Conservation (phyloP, 2,113 vertebrate species). For the Spilogale gracilis region DNA sequence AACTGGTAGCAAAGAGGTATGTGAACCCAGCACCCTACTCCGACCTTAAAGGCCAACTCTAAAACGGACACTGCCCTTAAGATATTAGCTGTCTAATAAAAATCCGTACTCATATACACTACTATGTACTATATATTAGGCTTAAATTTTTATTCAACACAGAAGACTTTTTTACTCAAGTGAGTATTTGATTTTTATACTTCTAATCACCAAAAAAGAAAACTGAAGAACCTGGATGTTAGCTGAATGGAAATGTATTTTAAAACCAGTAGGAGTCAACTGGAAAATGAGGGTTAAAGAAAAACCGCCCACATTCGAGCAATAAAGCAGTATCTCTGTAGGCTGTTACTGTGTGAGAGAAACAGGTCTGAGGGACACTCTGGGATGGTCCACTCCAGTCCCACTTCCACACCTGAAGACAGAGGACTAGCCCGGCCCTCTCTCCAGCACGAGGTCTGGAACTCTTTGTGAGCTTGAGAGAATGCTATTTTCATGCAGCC, state of each 20-base stretch:
- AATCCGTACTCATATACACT: not conserved
- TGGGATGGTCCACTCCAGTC: not conserved
- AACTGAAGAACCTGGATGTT: not conserved
- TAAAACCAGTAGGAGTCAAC: not conserved
- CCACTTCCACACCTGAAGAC: not conserved
- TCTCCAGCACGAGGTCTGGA: not conserved
- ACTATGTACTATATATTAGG: not conserved
- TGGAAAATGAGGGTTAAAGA: not conserved
- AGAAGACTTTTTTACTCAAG: not conserved
- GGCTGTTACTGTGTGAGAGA: too few relatives aligned
- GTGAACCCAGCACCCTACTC: not conserved
- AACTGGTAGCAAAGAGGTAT: too few relatives aligned
- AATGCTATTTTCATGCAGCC: not conserved
- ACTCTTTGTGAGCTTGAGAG: not conserved
- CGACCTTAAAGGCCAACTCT: not conserved
- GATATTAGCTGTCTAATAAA: not conserved
- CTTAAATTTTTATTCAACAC: not conserved
- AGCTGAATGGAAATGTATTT: not conserved
- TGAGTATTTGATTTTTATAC: not conserved
- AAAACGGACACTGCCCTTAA: not conserved
- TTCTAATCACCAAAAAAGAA: not conserved
- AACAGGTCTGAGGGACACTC: not conserved
- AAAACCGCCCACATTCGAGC: not conserved
- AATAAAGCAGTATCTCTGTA: not conserved
- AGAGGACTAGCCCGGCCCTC: not conserved